Evolutionary conservation across 2,113 vertebrate species (phyloP), one percentile per base, ranked within the genome.

Genomic region (Xiphophorus couchianus): DNA sequence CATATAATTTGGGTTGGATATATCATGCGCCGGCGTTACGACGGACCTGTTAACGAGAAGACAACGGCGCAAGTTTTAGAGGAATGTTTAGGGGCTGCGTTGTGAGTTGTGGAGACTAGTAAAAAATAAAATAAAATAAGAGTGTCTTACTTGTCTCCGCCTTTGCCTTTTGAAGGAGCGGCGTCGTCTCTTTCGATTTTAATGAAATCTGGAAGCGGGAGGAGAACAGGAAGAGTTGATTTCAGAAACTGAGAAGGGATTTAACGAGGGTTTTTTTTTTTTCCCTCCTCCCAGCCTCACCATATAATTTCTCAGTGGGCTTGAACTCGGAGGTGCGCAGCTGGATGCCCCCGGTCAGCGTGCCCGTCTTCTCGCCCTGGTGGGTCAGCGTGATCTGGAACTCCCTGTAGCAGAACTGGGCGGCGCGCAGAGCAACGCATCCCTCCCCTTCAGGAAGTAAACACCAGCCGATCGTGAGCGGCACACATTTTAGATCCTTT

Each of bases 271-370:
- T 5, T 17, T 22, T 35, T 1, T 22, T 35, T 1, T 33, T 66
- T 1, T 81, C 22, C 62, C 17, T 62, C 73, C 95, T 96, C 90
- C n/a, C 65, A 22, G 65, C 73, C 95, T 96, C 91, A 99, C 98
- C 98, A 0, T 99, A 99, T 29, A 99, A 89, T 77, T 97, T 98
- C 89, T 99, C 97, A 5, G 97, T 95, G 88, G 94, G 96, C 78
- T 97, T 99, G 62, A 96, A 95, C 82, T 97, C 95, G 0, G 96
- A 96, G 2, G 97, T 97, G 68, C 93, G 95, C 63, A 99, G 87
- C 82, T 97, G 96, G 78, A 98, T 97, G 84, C 95, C 95, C 0
- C 98, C 98, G 7, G 84, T 95, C 90, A 99, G 94, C 28, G 88
- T 87, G 3, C 98, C 98, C 0, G 95, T 98, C 87, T 92, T 94